A percentile compares a stretch with the other conserved stretches of the same genome.
phyloP scores from a whole-genome alignment of 2,888 invertebrate species.

The Cephus pygmeus region DNA sequence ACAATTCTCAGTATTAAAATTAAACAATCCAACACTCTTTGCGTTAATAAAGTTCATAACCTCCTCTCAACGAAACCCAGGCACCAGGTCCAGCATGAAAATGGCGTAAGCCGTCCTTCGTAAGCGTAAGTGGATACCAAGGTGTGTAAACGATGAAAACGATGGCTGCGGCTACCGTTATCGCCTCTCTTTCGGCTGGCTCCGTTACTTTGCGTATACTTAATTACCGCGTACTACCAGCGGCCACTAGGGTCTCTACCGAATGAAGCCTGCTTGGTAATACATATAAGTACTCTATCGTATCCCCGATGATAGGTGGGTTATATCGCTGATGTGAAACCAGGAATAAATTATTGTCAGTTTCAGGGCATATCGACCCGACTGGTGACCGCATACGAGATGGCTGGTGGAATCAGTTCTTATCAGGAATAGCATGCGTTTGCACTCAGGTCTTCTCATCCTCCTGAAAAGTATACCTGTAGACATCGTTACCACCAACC shows the following conservation, averaged over 20 bases:
- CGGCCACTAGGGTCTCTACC: background rate
- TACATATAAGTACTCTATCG: background rate
- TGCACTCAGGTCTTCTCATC: constrained; percentile 45
- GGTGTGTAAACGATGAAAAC: background rate
- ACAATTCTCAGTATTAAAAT: too few relatives aligned
- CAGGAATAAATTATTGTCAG: constrained; percentile 48
- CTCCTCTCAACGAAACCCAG: background rate
- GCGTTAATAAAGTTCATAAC: background rate
- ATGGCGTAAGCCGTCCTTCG: background rate
- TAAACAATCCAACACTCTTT: too few relatives aligned
- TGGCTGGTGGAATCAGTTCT: constrained; percentile 37
- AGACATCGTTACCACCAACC: background rate
- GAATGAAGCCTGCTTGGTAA: background rate
- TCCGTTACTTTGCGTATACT: background rate
- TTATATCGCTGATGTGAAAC: background rate
- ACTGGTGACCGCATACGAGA: constrained; percentile 36
- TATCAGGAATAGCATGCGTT: constrained; percentile 53
- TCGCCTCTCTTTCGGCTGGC: background rate
- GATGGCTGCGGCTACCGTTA: background rate
- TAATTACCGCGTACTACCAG: background rate
- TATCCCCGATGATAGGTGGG: background rate
- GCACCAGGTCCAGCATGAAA: background rate
- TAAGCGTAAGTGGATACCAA: background rate
- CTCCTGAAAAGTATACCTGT: background rate
- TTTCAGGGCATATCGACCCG: constrained; percentile 46